Base-by-base conservation (phyloP, 1,140 invertebrate genomes). In the Ceratina calcarata region DNA sequence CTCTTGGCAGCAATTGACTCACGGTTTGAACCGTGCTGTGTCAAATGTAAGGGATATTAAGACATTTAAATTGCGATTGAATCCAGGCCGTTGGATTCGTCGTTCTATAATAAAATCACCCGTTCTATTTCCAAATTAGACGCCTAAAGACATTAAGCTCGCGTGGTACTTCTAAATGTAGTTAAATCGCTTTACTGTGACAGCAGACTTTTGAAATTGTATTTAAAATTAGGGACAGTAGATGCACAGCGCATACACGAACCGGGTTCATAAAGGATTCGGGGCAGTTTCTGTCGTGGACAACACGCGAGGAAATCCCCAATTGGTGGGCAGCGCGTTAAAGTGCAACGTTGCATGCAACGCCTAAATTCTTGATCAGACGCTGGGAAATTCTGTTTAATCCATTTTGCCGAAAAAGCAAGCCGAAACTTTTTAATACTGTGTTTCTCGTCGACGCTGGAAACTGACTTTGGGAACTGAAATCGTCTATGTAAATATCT, bases 11-110 rank as follows among this genome's bases (percentile, higher is more conserved):
- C 75, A 77, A 77, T 77, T 77, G 75, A 62, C 58, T 78, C 75
- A 71, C 62, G 62, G 75, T 71, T 62, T n/a, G 67, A 62, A 55
- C 27, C 55, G 8, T 13, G n/a, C 72, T n/a, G 32, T 32, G 15
- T 55, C 45, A 78, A 78, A 62, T 24, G 22, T 32, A 57, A 49
- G 62, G 51, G 75, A 78, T 70, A 78, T 71, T 71, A 61, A 77
- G 69, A 67, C 75, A 51, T 55, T 70, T 62, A 55, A 70, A 37
- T 13, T n/a, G 49, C 68, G 60, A 71, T 72, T 22, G 76, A 61
- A 71, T 49, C 49, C 58, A 64, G 76, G 32, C 51, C 68, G 58
- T 13, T n/a, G 32, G 20, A 57, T 64, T 72, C 72, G 61, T 51
- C 49, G 20, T 64, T 65, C 24, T 18, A 12, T 10, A n/a, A 37